Evolutionary conservation across 2,888 invertebrate genomes (phyloP).

Genomic region (Trissonchulus sp.): DNA sequence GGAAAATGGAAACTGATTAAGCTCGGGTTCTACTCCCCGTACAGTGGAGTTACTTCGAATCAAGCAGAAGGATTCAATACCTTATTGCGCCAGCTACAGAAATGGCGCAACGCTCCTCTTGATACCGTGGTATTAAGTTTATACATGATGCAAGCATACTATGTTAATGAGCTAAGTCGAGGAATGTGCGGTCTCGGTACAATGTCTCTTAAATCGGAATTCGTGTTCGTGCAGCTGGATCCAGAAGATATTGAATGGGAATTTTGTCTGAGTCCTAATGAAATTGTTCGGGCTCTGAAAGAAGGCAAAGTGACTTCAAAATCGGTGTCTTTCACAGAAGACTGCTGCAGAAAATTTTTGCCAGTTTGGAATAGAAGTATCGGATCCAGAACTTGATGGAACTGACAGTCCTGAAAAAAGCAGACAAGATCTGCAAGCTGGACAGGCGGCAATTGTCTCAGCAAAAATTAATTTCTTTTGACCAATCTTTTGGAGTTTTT

Average conservation of each 20-base stretch:
- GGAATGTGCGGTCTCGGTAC: neutral
- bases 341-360: too few relatives aligned
- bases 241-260: neutral
- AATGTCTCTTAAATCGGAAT: neutral
- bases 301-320: neutral
- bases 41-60: neutral
- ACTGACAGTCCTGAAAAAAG: too few relatives aligned
- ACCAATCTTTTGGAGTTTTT: neutral
- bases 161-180: neutral
- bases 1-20: neutral
- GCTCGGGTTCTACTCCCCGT: neutral
- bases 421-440: too few relatives aligned
- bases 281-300: neutral
- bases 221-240: neutral
- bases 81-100: neutral
- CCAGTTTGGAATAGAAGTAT: too few relatives aligned
- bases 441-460: too few relatives aligned
- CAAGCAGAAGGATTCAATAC: neutral
- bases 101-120: neutral
- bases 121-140: neutral
- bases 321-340: too few relatives aligned
- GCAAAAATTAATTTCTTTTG: too few relatives aligned
- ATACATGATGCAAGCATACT: neutral
- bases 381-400: too few relatives aligned
- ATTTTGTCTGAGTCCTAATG: neutral